These are phyloP conservation scores for Polyergus mexicanus DNA, from an alignment of 1,140 invertebrate species.

Conservation along the genomic window DNA sequence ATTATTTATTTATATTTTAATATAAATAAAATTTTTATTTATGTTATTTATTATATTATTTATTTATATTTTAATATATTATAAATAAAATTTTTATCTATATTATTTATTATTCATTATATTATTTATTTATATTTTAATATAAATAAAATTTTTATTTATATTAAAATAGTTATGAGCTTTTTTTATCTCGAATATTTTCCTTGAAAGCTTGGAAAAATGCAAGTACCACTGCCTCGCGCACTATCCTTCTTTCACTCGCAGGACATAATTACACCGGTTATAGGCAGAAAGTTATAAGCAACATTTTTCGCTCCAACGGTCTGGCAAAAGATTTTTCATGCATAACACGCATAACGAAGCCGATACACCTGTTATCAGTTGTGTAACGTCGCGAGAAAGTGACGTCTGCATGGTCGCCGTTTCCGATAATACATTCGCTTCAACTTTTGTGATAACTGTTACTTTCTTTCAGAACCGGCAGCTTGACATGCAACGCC, in stretches of 20 bases:
- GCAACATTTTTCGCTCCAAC: conserved; percentile 47
- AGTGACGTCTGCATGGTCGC: conserved; percentile 1
- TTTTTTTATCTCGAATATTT: not conserved
- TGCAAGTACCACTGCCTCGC: not conserved
- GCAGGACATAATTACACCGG: not conserved
- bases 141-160: not conserved
- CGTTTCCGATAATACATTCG: conserved; percentile 19
- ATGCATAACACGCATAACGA: conserved; percentile 14
- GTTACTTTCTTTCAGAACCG: conserved; percentile 83
- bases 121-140: too few species aligned
- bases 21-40: too few species aligned
- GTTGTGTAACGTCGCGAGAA: conserved; percentile 20
- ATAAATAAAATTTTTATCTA: too few species aligned
- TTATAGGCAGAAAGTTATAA: conserved; percentile 25
- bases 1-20: too few species aligned
- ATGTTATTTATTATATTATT: too few species aligned
- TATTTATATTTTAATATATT: too few species aligned
- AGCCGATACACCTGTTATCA: conserved; percentile 25
- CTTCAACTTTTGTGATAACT: not conserved
- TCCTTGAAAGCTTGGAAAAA: not conserved
- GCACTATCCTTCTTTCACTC: not conserved
- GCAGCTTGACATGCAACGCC: conserved; percentile 89
- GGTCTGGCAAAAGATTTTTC: conserved; percentile 14
- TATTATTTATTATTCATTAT: not conserved
- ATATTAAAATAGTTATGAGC: not conserved